These are phyloP conservation scores for Armadillidium nasatum DNA, from an alignment of 1,140 invertebrate species.

Conservation along the genomic window DNA sequence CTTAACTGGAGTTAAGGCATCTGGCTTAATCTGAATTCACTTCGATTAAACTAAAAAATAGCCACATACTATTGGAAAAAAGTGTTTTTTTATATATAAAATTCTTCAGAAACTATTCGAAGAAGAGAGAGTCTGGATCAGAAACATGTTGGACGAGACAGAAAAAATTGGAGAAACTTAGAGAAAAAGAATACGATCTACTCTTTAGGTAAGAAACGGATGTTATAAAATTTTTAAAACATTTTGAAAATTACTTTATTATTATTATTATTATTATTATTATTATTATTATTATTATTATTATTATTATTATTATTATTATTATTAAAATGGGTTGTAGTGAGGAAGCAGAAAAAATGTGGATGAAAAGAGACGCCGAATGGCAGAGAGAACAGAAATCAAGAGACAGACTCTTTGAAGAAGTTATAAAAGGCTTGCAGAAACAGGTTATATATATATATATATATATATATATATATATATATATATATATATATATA, in stretches of 20 bases:
- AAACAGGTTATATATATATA: slow-evolving; percentile 23
- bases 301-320: too few species aligned
- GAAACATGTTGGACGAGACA: slow-evolving; percentile 33
- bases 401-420: slow-evolving; percentile 30
- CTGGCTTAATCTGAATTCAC: too few species aligned
- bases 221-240: too few species aligned
- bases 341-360: slow-evolving; percentile 36
- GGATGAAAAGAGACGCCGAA: slow-evolving; percentile 27
- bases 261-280: too few species aligned
- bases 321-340: neutral
- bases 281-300: too few species aligned
- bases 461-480: too few species aligned
- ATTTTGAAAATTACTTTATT: too few species aligned
- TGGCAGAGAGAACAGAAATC: slow-evolving; percentile 37
- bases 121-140: slow-evolving; percentile 32
- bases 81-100: too few species aligned
- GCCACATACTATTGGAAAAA: too few species aligned
- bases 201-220: slow-evolving; percentile 30
- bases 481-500: too few species aligned
- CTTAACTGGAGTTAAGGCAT: too few species aligned
- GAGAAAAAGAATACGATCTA: slow-evolving; percentile 35
- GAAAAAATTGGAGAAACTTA: slow-evolving; percentile 23
- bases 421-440: slow-evolving; percentile 32
- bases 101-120: neutral
- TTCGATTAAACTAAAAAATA: too few species aligned